These are phyloP conservation scores for Vanessa cardui DNA, from an alignment of 2,888 invertebrate species.

Conservation along the genomic window DNA sequence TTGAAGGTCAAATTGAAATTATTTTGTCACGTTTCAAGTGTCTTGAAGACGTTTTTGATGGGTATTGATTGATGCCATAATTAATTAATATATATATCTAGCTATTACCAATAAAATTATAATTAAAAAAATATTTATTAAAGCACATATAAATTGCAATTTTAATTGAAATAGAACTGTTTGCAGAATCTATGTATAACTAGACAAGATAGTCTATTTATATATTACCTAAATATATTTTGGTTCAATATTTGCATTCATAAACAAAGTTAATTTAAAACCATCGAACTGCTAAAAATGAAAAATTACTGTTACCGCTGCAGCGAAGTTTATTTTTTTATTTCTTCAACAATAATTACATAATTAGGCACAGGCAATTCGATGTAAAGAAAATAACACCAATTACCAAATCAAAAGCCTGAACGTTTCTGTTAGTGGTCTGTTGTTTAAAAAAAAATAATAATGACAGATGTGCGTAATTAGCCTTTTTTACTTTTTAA, in stretches of 20 bases:
- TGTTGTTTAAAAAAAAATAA: conserved; percentile 36
- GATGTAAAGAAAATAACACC: conserved; percentile 48
- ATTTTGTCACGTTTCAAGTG: too few species aligned
- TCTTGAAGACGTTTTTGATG: too few species aligned
- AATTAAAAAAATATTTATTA: too few species aligned
- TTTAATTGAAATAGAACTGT: too few species aligned
- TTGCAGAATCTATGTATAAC: too few species aligned
- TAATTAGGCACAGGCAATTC: conserved; percentile 47
- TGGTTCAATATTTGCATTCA: background rate
- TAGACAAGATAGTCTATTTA: too few species aligned
- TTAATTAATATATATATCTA: too few species aligned
- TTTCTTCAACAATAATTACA: conserved; percentile 44
- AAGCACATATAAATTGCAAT: too few species aligned
- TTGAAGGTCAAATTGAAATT: too few species aligned
- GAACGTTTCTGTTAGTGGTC: conserved; percentile 36
- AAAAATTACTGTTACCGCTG: conserved; percentile 23
- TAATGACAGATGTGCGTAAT: conserved; percentile 43
- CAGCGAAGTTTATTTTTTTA: conserved; percentile 27
- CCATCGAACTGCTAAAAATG: background rate
- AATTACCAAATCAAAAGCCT: conserved; percentile 45
- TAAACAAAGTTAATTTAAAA: background rate
- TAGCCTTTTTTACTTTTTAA: conserved; percentile 27
- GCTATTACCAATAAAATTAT: too few species aligned
- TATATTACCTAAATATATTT: background rate
- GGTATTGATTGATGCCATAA: too few species aligned